Conservation (phyloP, 2,888 invertebrate species). For the Ischnura elegans region DNA sequence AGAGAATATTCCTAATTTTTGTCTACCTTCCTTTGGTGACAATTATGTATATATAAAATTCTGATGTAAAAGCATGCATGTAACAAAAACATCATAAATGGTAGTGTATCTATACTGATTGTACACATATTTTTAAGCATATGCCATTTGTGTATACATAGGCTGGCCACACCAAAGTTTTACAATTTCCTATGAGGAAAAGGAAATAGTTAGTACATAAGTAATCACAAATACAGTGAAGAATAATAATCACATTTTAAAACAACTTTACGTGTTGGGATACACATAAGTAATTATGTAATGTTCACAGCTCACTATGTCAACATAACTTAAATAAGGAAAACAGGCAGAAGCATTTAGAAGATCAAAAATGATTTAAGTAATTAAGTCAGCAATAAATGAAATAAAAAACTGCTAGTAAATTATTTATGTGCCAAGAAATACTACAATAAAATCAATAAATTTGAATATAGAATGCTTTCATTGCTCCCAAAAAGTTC, state of each 20-base stretch:
- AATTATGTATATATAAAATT: not conserved
- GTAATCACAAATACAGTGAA: not conserved
- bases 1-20: not conserved
- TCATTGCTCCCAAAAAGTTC: not conserved
- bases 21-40: not conserved
- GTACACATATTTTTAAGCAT: not conserved
- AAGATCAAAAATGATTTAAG: not conserved
- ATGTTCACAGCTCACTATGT: not conserved
- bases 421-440: not conserved
- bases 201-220: not conserved
- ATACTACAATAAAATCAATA: not conserved
- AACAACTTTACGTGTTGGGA: conserved; percentile 9
- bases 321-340: not conserved
- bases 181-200: not conserved
- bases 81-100: conserved; percentile 10
- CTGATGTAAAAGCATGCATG: conserved; percentile 26
- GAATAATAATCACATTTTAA: not conserved
- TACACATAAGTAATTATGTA: not conserved
- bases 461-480: not conserved
- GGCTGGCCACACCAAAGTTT: conserved; percentile 21
- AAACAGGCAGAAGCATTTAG: not conserved
- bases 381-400: not conserved
- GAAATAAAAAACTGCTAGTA: not conserved
- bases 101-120: not conserved
- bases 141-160: not conserved